phyloP scores from a whole-genome alignment of 2,113 vertebrate species.

The Mobula hypostoma region DNA sequence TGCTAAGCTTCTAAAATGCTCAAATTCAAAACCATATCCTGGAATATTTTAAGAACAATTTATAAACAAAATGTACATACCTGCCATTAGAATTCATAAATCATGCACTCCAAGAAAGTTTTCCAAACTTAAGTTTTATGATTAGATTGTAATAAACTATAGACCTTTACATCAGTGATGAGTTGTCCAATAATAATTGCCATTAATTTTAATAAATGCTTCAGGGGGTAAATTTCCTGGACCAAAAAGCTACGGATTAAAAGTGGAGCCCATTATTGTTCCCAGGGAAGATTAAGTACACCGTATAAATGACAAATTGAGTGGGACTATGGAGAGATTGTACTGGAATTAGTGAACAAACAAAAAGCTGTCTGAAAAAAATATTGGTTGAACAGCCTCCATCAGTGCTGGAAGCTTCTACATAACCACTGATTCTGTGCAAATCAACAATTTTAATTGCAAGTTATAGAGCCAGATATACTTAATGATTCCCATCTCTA shows the following conservation, averaged over 20 bases:
- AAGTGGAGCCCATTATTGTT: too few species aligned
- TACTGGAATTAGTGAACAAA: neutral
- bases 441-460: neutral
- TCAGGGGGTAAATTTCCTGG: too few species aligned
- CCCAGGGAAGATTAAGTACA: too few species aligned
- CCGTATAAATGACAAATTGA: too few species aligned
- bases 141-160: neutral
- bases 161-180: neutral
- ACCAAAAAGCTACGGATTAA: too few species aligned
- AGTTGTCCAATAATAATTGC: neutral
- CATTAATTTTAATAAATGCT: neutral
- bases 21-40: neutral
- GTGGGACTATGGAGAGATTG: too few species aligned
- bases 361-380: neutral
- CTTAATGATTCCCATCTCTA: neutral
- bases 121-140: neutral
- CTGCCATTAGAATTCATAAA: neutral
- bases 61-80: neutral
- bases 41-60: neutral
- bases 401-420: neutral
- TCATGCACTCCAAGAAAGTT: neutral
- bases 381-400: neutral
- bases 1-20: too few species aligned
- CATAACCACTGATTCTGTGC: neutral
- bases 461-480: neutral